A percentile compares a stretch with the other conserved stretches of the same genome.
phyloP scores from a whole-genome alignment of 1,140 invertebrate genomes.

The Eumeta japonica region DNA sequence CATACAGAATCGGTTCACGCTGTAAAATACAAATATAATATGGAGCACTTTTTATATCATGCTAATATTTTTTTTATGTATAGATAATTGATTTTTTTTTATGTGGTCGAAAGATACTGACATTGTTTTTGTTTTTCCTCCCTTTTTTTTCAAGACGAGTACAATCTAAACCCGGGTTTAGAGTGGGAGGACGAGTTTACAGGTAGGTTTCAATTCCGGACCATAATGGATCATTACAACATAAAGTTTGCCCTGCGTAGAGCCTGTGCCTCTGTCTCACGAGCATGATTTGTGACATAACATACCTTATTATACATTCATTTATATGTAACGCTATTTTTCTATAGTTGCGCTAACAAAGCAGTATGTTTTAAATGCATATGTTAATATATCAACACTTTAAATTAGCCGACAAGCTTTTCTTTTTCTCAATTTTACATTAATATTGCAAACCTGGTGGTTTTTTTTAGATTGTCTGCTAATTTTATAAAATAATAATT shows the following conservation, averaged over 20 bases:
- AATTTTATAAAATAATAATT: no score
- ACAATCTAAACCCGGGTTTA: conserved; percentile 99
- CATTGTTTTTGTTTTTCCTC: conserved; percentile 67
- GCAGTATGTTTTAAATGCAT: no score
- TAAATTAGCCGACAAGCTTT: no score
- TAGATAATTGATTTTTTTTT: no score
- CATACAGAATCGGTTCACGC: conserved; percentile 25
- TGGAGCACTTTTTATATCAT: conserved; percentile 45
- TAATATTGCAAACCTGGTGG: no score
- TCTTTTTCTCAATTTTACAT: no score
- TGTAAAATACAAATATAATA: conserved; percentile 47
- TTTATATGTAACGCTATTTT: conserved; percentile 48
- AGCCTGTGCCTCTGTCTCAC: conserved; percentile 49
- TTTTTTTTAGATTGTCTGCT: no score
- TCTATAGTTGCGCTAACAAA: conserved; percentile 40
- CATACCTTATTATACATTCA: conserved; percentile 17
- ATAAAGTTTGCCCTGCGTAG: conserved; percentile 48
- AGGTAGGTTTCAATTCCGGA: conserved; percentile 80
- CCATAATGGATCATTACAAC: conserved; percentile 44
- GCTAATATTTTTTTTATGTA: conserved; percentile 24
- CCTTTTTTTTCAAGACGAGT: conserved; percentile 91
- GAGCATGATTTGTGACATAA: conserved; percentile 45
- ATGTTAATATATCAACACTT: no score
- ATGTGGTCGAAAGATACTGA: conserved; percentile 60
- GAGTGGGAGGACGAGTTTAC: conserved; percentile 99